These are phyloP conservation scores for Epistrophe eligans DNA, from an alignment of 2,888 invertebrate genomes.

Conservation along the genomic window DNA sequence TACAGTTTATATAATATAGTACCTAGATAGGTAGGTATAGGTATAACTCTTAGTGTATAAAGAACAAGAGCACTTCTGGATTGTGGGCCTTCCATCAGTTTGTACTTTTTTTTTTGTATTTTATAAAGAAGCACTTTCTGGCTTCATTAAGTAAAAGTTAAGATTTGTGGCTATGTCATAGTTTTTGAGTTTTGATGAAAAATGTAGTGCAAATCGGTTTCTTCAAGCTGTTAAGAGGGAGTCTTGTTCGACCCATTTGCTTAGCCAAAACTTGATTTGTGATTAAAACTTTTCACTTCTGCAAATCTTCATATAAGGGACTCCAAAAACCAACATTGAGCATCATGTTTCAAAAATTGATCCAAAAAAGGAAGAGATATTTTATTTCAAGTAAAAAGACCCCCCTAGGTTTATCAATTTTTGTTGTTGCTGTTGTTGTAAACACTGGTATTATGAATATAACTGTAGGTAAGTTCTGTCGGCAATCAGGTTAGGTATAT, in stretches of 20 bases:
- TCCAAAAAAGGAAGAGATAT: conserved; percentile 40
- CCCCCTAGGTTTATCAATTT: conserved; percentile 44
- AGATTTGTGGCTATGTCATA: conserved; percentile 64
- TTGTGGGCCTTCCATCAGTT: conserved; percentile 3
- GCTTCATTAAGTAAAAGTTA: conserved; percentile 65
- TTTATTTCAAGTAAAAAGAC: conserved; percentile 50
- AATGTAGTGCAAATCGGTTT: conserved; percentile 58
- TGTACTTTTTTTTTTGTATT: background rate
- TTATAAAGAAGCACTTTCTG: conserved; percentile 1
- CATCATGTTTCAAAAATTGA: background rate
- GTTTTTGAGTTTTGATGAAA: conserved; percentile 54
- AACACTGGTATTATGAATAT: conserved; percentile 4
- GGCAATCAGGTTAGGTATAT: conserved; percentile 9
- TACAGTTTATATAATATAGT: background rate
- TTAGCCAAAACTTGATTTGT: conserved; percentile 44
- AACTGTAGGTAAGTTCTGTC: conserved; percentile 11
- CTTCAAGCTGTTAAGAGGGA: conserved; percentile 32
- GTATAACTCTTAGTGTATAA: background rate
- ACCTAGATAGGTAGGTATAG: no score
- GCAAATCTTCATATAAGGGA: background rate
- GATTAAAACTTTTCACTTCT: conserved; percentile 25
- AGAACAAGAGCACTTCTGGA: background rate
- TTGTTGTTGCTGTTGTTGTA: conserved; percentile 15
- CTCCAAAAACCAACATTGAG: background rate
- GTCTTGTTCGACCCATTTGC: background rate